Percentiles rank a stretch among this genome's conserved stretches.
These are phyloP conservation scores for Vombatus ursinus DNA, from an alignment of 2,113 vertebrate species.

Conservation along the genomic window DNA sequence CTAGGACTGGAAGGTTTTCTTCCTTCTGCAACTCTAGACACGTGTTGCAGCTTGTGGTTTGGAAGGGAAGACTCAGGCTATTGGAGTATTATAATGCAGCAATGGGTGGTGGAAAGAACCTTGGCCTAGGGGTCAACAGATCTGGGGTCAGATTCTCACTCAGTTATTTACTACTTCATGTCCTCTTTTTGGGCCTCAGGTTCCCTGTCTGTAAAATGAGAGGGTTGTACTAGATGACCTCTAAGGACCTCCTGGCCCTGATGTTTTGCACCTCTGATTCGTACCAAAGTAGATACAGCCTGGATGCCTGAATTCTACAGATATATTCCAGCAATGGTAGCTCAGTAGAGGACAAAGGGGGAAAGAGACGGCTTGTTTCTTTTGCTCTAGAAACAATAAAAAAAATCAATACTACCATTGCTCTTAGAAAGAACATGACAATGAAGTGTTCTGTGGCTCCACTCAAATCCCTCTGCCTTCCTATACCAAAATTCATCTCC, in stretches of 20 bases:
- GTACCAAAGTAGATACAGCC: not conserved
- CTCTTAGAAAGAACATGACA: not conserved
- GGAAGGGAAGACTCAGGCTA: not conserved
- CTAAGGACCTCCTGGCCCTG: conserved; percentile 35
- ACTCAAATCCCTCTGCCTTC: not conserved
- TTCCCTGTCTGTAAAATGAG: conserved; percentile 2
- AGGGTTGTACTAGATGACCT: not conserved
- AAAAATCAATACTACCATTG: not conserved
- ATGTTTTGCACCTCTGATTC: not conserved
- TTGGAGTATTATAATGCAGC: not conserved
- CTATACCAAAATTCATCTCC: not conserved
- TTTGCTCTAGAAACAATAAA: not conserved
- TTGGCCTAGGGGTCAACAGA: not conserved
- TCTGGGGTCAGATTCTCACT: not conserved
- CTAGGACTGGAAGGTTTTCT: not conserved
- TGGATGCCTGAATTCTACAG: not conserved
- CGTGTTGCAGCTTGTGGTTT: not conserved
- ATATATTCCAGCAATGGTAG: not conserved
- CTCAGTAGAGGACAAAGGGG: not conserved
- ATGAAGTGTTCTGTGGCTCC: not conserved
- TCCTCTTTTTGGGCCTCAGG: not conserved
- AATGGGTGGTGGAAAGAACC: not conserved
- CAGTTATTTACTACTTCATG: not conserved
- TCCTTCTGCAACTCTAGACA: not conserved
- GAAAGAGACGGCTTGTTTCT: not conserved